A percentile compares a stretch with the other conserved stretches of the same genome.
phyloP scores from a whole-genome alignment of 2,888 invertebrate species.

The Hydropsyche betteni region DNA sequence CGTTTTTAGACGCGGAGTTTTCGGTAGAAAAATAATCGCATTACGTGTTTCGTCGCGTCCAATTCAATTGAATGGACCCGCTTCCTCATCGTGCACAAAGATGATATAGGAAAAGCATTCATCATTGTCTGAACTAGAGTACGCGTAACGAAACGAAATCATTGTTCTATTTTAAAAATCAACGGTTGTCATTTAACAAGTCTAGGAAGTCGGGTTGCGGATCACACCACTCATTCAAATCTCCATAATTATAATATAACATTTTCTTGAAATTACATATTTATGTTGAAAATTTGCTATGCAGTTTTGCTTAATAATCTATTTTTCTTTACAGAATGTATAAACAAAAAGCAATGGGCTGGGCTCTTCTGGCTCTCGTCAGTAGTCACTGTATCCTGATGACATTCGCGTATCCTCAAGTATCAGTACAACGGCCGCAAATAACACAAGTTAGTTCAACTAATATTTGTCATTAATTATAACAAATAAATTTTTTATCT shows the following conservation, averaged over 20 bases:
- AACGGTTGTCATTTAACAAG: too few relatives aligned
- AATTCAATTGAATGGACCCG: background rate
- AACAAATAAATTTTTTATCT: background rate
- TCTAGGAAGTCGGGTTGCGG: too few relatives aligned
- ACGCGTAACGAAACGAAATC: slow-evolving; percentile 1
- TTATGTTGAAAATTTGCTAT: too few relatives aligned
- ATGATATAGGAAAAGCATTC: slow-evolving; percentile 7
- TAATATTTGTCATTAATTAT: background rate
- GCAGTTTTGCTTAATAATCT: too few relatives aligned
- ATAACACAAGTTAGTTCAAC: slow-evolving; percentile 55
- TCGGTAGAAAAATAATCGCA: too few relatives aligned
- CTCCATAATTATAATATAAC: too few relatives aligned
- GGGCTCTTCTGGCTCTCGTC: slow-evolving; percentile 76
- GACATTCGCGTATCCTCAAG: slow-evolving; percentile 74
- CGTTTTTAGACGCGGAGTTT: too few relatives aligned
- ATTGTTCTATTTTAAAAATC: too few relatives aligned
- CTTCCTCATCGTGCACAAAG: slow-evolving; percentile 18
- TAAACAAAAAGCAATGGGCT: slow-evolving; percentile 72
- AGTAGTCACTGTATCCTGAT: slow-evolving; percentile 73
- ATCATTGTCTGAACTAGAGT: slow-evolving; percentile 9
- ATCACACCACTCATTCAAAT: too few relatives aligned
- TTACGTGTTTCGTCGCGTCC: too few relatives aligned
- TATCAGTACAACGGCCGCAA: slow-evolving; percentile 57
- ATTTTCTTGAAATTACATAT: too few relatives aligned
- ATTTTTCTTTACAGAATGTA: slow-evolving; percentile 64